Conservation (phyloP, 2,888 invertebrate genomes). For the Hirtodrosophila confusa region DNA sequence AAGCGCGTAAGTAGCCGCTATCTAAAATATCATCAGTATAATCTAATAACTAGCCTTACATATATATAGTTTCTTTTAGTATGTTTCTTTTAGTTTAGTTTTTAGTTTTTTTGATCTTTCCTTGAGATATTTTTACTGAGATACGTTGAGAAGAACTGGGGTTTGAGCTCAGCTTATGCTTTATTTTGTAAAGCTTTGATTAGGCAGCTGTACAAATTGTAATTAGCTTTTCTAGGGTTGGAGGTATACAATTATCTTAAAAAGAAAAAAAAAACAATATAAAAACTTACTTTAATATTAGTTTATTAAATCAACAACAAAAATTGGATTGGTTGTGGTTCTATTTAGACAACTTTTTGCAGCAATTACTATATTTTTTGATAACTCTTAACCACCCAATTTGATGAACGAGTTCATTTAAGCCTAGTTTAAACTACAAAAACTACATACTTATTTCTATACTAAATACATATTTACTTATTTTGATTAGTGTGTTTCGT, state of each 20-base stretch:
- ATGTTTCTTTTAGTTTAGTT: constrained; percentile 57
- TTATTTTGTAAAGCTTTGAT: not conserved
- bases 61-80: constrained; percentile 40
- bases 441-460: constrained; percentile 41
- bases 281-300: constrained; percentile 36
- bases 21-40: no score
- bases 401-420: constrained; percentile 37
- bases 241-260: constrained; percentile 41
- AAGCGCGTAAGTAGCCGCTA: constrained; percentile 90
- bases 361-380: constrained; percentile 29
- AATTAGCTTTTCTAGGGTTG: constrained; percentile 69
- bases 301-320: constrained; percentile 59
- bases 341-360: constrained; percentile 68
- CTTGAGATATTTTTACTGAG: constrained; percentile 51
- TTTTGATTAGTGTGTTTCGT: constrained; percentile 31
- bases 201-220: constrained; percentile 70
- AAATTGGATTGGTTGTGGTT: constrained; percentile 83
- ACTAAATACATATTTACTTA: constrained; percentile 52
- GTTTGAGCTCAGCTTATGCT: constrained; percentile 4
- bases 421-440: constrained; percentile 42
- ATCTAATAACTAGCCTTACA: not conserved
- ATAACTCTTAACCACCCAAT: constrained; percentile 47
- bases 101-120: constrained; percentile 23
- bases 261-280: constrained; percentile 27
- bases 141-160: constrained; percentile 24